Percentiles rank a stretch among this genome's conserved stretches.
Evolutionary conservation across 2,113 vertebrate species (phyloP).

Genomic region (Ursus arctos): DNA sequence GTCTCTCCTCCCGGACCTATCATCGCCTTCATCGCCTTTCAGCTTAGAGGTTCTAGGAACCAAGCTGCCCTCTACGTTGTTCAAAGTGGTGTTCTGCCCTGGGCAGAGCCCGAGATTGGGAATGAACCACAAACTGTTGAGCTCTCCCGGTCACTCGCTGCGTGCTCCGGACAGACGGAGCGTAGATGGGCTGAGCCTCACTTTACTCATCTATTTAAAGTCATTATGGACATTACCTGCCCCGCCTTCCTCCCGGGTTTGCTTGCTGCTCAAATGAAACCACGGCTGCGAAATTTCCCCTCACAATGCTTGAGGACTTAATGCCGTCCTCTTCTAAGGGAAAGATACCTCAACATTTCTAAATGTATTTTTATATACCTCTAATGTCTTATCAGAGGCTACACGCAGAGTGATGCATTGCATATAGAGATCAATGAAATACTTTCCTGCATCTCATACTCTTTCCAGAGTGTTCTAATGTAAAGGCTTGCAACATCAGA

Average conservation of each 20-base stretch:
- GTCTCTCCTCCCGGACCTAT: background rate
- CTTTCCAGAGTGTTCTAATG: slow-evolving; percentile 21
- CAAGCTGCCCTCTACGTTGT: background rate
- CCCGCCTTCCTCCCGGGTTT: background rate
- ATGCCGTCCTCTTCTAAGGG: background rate
- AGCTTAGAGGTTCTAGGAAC: background rate
- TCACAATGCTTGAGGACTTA: background rate
- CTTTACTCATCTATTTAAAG: background rate
- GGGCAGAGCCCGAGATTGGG: background rate
- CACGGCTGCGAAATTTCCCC: background rate
- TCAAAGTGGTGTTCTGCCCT: background rate
- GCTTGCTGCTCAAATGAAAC: background rate
- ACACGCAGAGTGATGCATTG: background rate
- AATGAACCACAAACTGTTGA: background rate
- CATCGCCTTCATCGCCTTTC: slow-evolving; percentile 9
- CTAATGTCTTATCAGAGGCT: background rate
- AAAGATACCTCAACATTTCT: background rate
- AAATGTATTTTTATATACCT: slow-evolving; percentile 10
- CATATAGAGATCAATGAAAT: slow-evolving; percentile 17
- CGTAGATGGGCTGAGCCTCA: background rate
- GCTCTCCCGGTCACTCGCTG: background rate
- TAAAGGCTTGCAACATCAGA: slow-evolving; percentile 9
- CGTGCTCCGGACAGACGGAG: background rate
- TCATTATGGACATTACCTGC: background rate
- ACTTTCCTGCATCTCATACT: slow-evolving; percentile 32